Evolutionary conservation across 2,797 vertebrate species (phyloP).

Genomic region (Siniperca obscura): DNA sequence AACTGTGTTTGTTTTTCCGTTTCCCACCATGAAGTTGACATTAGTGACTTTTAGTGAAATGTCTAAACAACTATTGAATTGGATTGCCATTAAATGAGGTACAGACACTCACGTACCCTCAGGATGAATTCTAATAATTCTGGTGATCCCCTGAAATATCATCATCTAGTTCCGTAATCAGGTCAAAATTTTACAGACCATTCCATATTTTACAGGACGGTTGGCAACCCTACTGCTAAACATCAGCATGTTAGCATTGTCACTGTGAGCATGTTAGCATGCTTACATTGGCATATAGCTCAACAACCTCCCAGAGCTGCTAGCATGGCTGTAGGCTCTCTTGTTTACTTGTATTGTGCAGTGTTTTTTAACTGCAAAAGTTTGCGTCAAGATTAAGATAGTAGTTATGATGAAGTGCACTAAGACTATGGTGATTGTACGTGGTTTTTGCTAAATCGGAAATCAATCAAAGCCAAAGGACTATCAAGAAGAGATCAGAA

Average conservation of each 20-base stretch:
- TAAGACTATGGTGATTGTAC: neutral
- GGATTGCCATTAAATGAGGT: no score
- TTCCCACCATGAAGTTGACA: no score
- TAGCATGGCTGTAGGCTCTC: neutral
- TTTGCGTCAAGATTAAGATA: neutral
- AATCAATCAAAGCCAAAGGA: neutral
- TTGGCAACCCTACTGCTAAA: no score
- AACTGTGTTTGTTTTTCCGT: no score
- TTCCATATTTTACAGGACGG: no score
- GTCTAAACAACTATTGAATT: no score
- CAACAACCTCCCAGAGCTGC: neutral
- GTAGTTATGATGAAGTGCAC: neutral
- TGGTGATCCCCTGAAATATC: no score
- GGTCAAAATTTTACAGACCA: no score
- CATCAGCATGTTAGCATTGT: neutral
- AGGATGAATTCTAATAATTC: no score
- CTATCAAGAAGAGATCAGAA: conserved; percentile 1
- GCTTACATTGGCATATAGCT: neutral
- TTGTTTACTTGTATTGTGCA: neutral
- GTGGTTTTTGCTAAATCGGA: neutral
- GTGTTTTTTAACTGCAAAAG: neutral
- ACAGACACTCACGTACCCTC: no score
- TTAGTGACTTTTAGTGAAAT: no score
- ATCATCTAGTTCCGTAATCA: no score
- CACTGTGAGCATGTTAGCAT: neutral